phyloP scores from a whole-genome alignment of 2,888 invertebrate genomes.

The Parelbella ahira region DNA sequence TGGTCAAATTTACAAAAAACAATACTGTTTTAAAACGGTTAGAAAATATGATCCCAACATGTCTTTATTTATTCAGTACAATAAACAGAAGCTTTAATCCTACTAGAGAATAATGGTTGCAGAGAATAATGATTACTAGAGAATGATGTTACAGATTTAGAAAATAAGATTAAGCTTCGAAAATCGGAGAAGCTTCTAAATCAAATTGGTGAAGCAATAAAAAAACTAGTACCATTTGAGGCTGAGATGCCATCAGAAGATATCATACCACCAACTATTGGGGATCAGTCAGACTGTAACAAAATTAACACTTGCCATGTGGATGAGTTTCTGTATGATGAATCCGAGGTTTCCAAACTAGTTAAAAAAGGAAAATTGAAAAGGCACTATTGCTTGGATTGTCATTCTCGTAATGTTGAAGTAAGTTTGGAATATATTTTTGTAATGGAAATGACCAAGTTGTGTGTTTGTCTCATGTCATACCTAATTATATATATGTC shows the following conservation, averaged over 20 bases:
- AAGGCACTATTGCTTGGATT: constrained; percentile 59
- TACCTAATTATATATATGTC: too few species aligned
- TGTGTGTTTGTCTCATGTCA: too few species aligned
- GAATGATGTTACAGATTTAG: constrained; percentile 47
- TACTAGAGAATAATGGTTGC: neutral
- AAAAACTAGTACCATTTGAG: constrained; percentile 58
- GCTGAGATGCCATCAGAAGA: constrained; percentile 62
- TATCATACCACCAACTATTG: constrained; percentile 59
- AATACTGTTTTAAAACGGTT: too few species aligned
- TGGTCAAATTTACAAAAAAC: too few species aligned
- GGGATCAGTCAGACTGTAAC: constrained; percentile 77
- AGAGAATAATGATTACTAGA: neutral
- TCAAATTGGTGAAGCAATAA: constrained; percentile 56
- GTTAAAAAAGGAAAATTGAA: constrained; percentile 54
- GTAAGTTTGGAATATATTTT: too few species aligned
- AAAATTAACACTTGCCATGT: constrained; percentile 68
- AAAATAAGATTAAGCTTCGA: constrained; percentile 43
- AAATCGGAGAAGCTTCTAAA: constrained; percentile 48
- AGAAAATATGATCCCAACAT: too few species aligned
- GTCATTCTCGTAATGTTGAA: constrained; percentile 57
- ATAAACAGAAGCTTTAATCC: neutral
- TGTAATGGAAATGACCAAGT: too few species aligned
- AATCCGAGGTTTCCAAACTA: constrained; percentile 77
- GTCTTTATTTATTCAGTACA: neutral
- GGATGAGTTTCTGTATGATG: constrained; percentile 86